phyloP scores from a whole-genome alignment of 1,140 invertebrate genomes.

The Mya arenaria region DNA sequence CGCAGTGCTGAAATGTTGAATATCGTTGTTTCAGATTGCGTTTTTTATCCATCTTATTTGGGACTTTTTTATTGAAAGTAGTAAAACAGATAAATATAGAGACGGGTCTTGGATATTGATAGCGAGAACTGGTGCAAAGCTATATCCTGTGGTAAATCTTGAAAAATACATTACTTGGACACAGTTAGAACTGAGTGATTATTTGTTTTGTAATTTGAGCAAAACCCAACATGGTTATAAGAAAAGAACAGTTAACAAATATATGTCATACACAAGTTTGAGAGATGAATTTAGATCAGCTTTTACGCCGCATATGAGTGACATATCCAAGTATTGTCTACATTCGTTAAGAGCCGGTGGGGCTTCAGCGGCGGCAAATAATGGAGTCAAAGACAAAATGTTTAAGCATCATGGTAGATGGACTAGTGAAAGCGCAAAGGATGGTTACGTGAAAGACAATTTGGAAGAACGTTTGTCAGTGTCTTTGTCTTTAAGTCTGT shows the following conservation, averaged over 20 bases:
- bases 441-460: constrained; percentile 17
- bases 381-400: not conserved
- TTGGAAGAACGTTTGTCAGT: constrained; percentile 14
- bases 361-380: constrained; percentile 3
- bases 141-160: constrained; percentile 32
- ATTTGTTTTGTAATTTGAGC: constrained; percentile 14
- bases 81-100: constrained; percentile 56
- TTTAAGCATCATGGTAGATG: constrained; percentile 31
- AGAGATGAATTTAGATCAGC: constrained; percentile 3
- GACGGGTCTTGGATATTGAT: constrained; percentile 36
- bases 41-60: constrained; percentile 19
- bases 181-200: not conserved
- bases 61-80: constrained; percentile 30
- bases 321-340: constrained; percentile 39
- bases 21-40: constrained; percentile 30
- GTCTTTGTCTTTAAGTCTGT: constrained; percentile 5
- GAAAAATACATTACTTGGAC: constrained; percentile 18
- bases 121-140: constrained; percentile 5
- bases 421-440: constrained; percentile 16
- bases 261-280: constrained; percentile 22
- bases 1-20: constrained; percentile 43
- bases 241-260: constrained; percentile 13
- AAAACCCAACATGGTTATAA: not conserved
- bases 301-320: constrained; percentile 8
- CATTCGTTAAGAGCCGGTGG: constrained; percentile 39